phyloP scores from a whole-genome alignment of 2,797 vertebrate genomes.

The Acanthurus leucopareius region DNA sequence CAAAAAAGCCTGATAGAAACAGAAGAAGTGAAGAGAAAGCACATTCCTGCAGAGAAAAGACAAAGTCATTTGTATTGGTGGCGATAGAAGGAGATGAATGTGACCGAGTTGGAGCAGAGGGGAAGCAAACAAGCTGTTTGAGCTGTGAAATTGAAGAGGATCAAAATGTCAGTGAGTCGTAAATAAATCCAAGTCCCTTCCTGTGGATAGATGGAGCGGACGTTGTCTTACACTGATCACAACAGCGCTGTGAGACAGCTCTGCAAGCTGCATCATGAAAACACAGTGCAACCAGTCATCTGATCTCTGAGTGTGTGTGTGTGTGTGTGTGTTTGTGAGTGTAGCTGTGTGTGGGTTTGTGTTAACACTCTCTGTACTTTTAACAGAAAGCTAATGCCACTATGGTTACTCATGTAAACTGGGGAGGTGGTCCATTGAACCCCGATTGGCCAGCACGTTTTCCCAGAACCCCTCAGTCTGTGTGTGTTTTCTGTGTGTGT shows the following conservation, averaged over 20 bases:
- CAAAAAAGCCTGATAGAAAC: background rate
- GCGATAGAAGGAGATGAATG: conserved; percentile 54
- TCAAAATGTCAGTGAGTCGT: conserved; percentile 70
- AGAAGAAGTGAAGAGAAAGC: conserved; percentile 18
- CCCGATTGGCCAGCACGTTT: conserved; percentile 32
- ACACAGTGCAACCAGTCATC: background rate
- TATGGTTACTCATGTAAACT: conserved; percentile 40
- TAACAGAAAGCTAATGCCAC: conserved; percentile 9
- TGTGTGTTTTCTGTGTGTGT: conserved; percentile 37
- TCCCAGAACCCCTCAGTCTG: conserved; percentile 41
- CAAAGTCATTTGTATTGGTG: background rate
- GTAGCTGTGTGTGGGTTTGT: conserved; percentile 17
- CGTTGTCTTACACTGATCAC: conserved; percentile 21
- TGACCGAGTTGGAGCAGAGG: conserved; percentile 38
- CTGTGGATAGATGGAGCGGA: conserved; percentile 43
- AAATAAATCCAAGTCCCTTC: conserved; percentile 60
- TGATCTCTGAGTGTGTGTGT: background rate
- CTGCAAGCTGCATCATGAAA: conserved; percentile 23
- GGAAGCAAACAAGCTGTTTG: conserved; percentile 56
- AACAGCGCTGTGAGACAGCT: conserved; percentile 2
- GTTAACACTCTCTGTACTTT: conserved; percentile 21
- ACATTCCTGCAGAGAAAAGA: conserved; percentile 4
- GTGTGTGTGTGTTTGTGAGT: conserved; percentile 18
- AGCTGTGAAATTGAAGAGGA: conserved; percentile 67
- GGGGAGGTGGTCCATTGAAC: conserved; percentile 39